Conservation (phyloP, 1,140 invertebrate species). For the Drosophila parabipectinata region DNA sequence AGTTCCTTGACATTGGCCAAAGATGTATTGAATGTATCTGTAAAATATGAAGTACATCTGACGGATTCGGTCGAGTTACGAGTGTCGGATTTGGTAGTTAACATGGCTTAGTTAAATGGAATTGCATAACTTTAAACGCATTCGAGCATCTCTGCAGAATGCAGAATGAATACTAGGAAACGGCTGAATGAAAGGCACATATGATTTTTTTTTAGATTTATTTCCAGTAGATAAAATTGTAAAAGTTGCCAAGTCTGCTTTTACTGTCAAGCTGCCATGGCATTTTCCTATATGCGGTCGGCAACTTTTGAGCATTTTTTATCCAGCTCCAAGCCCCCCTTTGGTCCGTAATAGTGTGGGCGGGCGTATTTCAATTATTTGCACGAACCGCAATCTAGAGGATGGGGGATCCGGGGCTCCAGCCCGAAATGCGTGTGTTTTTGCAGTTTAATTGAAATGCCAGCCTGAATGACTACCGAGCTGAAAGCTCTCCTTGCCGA, state of each 20-base stretch:
- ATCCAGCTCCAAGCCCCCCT: background rate
- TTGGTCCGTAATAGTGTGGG: slow-evolving; percentile 26
- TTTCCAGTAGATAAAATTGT: slow-evolving; percentile 40
- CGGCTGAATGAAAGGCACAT: slow-evolving; percentile 31
- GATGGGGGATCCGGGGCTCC: background rate
- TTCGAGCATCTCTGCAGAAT: slow-evolving; percentile 14
- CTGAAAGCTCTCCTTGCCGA: slow-evolving; percentile 18
- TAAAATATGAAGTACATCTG: slow-evolving; percentile 1
- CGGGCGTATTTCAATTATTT: slow-evolving; percentile 77
- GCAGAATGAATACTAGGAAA: slow-evolving; percentile 7
- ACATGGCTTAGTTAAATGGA: background rate
- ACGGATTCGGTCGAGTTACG: background rate
- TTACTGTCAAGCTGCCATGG: slow-evolving; percentile 46
- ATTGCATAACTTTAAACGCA: background rate
- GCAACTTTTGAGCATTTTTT: slow-evolving; percentile 50
- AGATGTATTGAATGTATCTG: slow-evolving; percentile 23
- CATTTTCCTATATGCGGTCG: slow-evolving; percentile 36
- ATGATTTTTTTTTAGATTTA: slow-evolving; percentile 23
- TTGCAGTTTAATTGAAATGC: slow-evolving; percentile 70
- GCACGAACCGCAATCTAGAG: slow-evolving; percentile 49
- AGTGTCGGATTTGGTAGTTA: background rate
- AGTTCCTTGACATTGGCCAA: slow-evolving; percentile 70
- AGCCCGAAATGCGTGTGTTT: slow-evolving; percentile 36
- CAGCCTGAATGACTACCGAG: slow-evolving; percentile 28
- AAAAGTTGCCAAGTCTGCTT: slow-evolving; percentile 50